Conservation (phyloP, 2,797 vertebrate genomes). For the Hippoglossus hippoglossus region DNA sequence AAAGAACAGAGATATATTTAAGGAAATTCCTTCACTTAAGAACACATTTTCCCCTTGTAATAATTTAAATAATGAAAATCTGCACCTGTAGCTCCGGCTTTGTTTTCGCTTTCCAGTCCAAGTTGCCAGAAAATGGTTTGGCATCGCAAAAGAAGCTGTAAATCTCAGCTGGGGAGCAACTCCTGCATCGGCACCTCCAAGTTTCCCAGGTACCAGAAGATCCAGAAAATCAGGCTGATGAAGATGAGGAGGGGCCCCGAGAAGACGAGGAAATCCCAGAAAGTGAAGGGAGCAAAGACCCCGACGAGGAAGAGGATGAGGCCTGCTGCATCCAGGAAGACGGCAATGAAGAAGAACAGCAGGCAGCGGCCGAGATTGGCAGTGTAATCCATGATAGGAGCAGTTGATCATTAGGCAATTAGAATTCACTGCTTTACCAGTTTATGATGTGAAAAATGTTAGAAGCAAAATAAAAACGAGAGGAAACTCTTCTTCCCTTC, state of each 20-base stretch:
- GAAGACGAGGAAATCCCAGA: constrained; percentile 88
- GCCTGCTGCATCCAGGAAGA: constrained; percentile 78
- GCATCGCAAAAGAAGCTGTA: neutral
- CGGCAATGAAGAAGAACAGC: constrained; percentile 67
- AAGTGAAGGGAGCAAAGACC: constrained; percentile 72
- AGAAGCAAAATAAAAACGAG: neutral
- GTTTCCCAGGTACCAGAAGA: constrained; percentile 87
- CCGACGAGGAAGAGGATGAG: constrained; percentile 83
- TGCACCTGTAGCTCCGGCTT: constrained; percentile 14
- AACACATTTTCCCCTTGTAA: neutral
- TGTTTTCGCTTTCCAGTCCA: neutral
- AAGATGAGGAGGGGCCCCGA: constrained; percentile 80
- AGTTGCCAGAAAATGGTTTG: neutral
- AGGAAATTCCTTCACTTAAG: neutral
- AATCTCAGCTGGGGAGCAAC: constrained; percentile 36
- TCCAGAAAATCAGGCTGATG: constrained; percentile 87
- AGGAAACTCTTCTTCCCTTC: neutral
- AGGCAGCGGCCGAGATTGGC: constrained; percentile 66
- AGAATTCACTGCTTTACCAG: neutral
- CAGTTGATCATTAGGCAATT: neutral
- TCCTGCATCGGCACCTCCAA: constrained; percentile 74
- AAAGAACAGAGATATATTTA: neutral
- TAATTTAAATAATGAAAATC: neutral
- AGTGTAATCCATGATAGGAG: constrained; percentile 65
- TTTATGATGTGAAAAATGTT: constrained; percentile 1